Conservation (phyloP, 2,888 invertebrate genomes). For the Sipha maydis region DNA sequence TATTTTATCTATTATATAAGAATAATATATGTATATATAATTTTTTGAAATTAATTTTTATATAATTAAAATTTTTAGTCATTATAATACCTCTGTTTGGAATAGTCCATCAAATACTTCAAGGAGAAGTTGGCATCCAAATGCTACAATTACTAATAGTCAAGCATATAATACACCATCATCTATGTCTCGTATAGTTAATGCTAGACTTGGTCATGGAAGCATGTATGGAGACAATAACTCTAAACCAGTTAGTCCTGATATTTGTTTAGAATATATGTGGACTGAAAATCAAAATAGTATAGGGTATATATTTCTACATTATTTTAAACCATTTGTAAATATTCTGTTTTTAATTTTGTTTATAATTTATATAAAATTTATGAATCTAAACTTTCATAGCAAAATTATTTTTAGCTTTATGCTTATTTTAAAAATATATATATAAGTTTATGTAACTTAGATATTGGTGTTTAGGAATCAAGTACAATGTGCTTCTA, state of each 20-base stretch:
- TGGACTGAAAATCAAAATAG: slow-evolving; percentile 79
- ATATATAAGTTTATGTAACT: background rate
- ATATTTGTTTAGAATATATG: slow-evolving; percentile 87
- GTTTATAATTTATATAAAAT: background rate
- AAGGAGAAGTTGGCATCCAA: slow-evolving; percentile 43
- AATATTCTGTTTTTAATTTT: background rate
- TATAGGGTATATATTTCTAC: slow-evolving; percentile 50
- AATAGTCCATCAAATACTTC: slow-evolving; percentile 53
- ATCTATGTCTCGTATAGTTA: slow-evolving; percentile 53
- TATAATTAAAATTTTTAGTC: slow-evolving; percentile 22
- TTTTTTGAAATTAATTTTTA: background rate
- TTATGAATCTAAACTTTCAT: background rate
- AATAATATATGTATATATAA: background rate
- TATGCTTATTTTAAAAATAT: background rate
- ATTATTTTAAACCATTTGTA: background rate
- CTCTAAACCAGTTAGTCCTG: slow-evolving; percentile 77
- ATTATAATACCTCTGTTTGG: slow-evolving; percentile 43
- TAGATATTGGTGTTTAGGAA: slow-evolving; percentile 66
- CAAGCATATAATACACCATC: slow-evolving; percentile 41
- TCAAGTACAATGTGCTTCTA: slow-evolving; percentile 72
- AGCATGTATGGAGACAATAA: slow-evolving; percentile 63
- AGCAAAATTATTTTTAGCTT: background rate
- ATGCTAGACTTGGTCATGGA: slow-evolving; percentile 58
- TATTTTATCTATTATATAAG: background rate
- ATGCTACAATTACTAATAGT: slow-evolving; percentile 53